phyloP scores from a whole-genome alignment of 2,797 vertebrate genomes.

The Pteropus rufus region DNA sequence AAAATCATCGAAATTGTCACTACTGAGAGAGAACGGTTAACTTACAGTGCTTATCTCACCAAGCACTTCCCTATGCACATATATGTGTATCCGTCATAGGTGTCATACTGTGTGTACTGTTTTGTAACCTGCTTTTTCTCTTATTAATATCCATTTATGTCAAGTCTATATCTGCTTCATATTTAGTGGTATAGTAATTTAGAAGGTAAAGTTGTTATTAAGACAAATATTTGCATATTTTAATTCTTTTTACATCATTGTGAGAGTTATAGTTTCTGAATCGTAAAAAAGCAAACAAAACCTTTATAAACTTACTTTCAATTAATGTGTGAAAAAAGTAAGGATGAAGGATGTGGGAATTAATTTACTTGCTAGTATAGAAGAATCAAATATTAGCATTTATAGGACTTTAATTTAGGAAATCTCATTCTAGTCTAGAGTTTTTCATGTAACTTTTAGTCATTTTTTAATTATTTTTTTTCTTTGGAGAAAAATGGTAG shows the following conservation, averaged over 20 bases:
- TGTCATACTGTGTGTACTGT: too few species aligned
- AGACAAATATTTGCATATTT: conserved; percentile 19
- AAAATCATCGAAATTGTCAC: background rate
- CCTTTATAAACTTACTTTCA: background rate
- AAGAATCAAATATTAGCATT: background rate
- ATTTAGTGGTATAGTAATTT: background rate
- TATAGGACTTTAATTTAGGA: conserved; percentile 8
- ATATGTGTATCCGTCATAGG: too few species aligned
- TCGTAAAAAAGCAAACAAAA: background rate
- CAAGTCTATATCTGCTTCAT: background rate
- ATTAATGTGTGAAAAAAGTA: background rate
- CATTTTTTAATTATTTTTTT: background rate
- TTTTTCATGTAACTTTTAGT: background rate
- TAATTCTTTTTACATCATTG: background rate
- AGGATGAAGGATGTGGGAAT: background rate
- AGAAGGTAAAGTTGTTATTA: conserved; percentile 15
- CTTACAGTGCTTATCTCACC: background rate
- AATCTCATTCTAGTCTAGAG: background rate
- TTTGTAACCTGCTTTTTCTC: background rate
- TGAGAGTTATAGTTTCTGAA: background rate
- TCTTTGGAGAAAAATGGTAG: background rate
- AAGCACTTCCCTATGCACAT: background rate
- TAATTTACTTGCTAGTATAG: conserved; percentile 7
- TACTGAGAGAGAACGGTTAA: background rate
- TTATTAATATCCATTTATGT: background rate